Base-by-base conservation (phyloP, 2,113 vertebrate species). In the Typhlomys cinereus region DNA sequence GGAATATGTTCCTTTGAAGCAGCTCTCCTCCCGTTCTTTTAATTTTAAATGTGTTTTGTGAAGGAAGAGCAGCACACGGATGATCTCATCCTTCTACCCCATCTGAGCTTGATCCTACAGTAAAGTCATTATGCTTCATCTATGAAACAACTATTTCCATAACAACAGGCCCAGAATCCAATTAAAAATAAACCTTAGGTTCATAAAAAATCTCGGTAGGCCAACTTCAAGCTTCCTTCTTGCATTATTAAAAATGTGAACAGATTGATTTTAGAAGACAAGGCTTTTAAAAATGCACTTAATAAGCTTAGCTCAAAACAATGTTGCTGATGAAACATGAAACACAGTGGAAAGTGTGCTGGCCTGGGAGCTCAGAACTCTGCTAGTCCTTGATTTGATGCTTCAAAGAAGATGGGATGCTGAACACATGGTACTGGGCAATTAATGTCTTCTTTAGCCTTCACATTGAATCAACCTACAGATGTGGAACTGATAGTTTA, bases 131-230 rank as follows among this genome's bases (percentile, higher is more conserved):
- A 96, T 59, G 83, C 62, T 84, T 94, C 46, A 92, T 94, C 90
- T 95, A 76, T 89, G 86, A 93, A 90, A 92, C 82, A 91, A 86
- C 59, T 76, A 95, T 96, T 96, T 95, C 94, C 89, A 94, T 93
- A 94, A 95, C 93, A 95, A 96, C 84, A 86, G 90, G 81, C 95
- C 83, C 64, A 84, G 76, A 96, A 95, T 92, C 94, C 92, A 96
- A 96, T 96, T 96, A 96, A 95, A 95, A 96, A 95, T 89, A 96
- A 96, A 89, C 92, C 94, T 92, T 94, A 87, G 88, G 88, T 89
- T 94, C 83, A 86, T 92, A 73, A 44, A 93, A 95, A 95, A 87
- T 89, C 85, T 94, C 93, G 94, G 57, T 75, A 71, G 94, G 89
- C 86, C 84, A 84, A 92, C 71, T 92, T 93, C 79, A 93, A 86